Conservation (phyloP, 2,113 vertebrate species). For the Phoxinus phoxinus region DNA sequence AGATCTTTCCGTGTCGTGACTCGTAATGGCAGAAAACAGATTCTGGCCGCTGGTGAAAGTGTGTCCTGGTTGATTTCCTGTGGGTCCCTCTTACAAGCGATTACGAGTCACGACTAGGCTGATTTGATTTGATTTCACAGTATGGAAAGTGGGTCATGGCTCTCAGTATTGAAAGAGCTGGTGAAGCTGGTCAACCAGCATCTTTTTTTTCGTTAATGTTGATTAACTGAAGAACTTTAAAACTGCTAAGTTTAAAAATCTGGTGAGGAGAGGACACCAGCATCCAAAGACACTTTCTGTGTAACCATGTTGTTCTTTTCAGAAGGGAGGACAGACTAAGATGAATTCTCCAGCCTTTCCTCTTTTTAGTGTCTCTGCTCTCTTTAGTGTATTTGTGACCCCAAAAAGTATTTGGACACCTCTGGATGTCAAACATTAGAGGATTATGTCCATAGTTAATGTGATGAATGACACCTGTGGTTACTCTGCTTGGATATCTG, state of each 20-base stretch:
- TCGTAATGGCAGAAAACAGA: constrained; percentile 21
- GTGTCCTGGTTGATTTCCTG: constrained; percentile 24
- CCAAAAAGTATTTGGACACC: neutral
- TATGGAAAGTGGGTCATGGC: constrained; percentile 41
- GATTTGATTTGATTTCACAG: constrained; percentile 50
- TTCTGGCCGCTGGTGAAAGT: constrained; percentile 4
- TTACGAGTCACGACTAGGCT: constrained; percentile 38
- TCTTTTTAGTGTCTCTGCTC: neutral
- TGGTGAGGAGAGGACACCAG: neutral
- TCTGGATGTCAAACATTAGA: neutral
- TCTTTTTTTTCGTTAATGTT: neutral
- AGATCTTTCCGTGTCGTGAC: constrained; percentile 9
- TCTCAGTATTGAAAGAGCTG: constrained; percentile 18
- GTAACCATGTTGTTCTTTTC: neutral
- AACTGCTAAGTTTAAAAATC: neutral
- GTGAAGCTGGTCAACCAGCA: constrained; percentile 15
- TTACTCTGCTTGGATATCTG: neutral
- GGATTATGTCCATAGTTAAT: neutral
- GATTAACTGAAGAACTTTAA: neutral
- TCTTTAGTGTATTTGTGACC: neutral
- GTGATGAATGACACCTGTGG: neutral
- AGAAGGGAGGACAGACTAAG: constrained; percentile 10
- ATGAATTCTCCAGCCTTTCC: neutral
- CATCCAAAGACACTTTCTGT: neutral
- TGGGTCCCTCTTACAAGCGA: constrained; percentile 14